These are phyloP conservation scores for Alethe castanea DNA, from an alignment of 2,113 vertebrate genomes.

Conservation along the genomic window DNA sequence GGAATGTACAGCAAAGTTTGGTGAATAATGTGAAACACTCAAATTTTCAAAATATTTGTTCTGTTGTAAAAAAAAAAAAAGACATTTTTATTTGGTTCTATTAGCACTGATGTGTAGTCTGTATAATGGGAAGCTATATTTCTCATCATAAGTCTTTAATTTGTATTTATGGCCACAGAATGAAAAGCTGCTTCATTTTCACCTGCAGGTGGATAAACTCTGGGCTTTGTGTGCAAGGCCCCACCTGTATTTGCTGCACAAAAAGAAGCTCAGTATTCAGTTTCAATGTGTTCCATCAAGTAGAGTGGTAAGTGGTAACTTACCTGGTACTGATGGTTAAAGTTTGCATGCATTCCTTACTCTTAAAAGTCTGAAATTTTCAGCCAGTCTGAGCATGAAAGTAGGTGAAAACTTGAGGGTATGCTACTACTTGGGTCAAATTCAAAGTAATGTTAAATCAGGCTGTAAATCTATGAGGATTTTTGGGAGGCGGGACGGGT, in stretches of 20 bases:
- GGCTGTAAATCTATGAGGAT: background rate
- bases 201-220: background rate
- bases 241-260: background rate
- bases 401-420: background rate
- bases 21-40: background rate
- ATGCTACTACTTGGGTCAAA: background rate
- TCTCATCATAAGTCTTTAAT: background rate
- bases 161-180: background rate
- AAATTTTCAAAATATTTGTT: background rate
- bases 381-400: background rate
- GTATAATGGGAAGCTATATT: background rate
- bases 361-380: background rate
- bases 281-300: background rate
- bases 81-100: background rate
- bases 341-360: background rate
- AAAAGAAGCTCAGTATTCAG: background rate
- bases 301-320: background rate
- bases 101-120: background rate
- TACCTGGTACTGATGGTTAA: background rate
- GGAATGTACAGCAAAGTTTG: background rate
- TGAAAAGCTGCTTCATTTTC: background rate
- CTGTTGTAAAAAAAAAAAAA: background rate
- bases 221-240: background rate
- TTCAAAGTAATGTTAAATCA: background rate
- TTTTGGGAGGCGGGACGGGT: accelerated